Evolutionary conservation across 2,888 invertebrate genomes (phyloP).

Genomic region (Latheticus oryzae): DNA sequence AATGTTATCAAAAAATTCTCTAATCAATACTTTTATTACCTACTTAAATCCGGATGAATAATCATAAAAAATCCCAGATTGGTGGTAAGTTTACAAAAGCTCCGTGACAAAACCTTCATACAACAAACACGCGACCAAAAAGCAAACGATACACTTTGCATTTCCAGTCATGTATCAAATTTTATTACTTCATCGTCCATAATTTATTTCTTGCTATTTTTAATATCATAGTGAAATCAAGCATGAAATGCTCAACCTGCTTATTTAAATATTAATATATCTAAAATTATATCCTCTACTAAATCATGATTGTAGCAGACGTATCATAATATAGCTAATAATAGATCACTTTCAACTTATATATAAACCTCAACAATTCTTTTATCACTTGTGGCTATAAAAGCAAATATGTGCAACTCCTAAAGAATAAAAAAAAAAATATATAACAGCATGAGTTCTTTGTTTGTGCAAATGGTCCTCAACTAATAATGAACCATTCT

Average conservation of each 20-base stretch:
- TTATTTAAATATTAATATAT: neutral
- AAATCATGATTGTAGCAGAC: no score
- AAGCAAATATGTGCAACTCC: constrained; percentile 34
- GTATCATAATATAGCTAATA: no score
- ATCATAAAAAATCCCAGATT: neutral
- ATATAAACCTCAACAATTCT: no score
- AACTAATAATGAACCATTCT: constrained; percentile 35
- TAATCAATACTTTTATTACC: no score
- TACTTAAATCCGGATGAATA: no score
- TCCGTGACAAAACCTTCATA: constrained; percentile 27
- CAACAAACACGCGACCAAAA: constrained; percentile 16
- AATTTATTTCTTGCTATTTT: constrained; percentile 23
- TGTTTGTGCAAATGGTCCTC: constrained; percentile 38
- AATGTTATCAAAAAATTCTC: no score
- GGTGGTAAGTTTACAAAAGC: no score
- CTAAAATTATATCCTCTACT: no score
- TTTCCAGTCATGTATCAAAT: constrained; percentile 27
- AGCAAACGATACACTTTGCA: constrained; percentile 20
- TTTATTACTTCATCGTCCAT: constrained; percentile 27
- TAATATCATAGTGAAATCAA: constrained; percentile 15
- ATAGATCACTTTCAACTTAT: no score
- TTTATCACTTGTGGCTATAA: constrained; percentile 39
- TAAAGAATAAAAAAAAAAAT: constrained; percentile 24
- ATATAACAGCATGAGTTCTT: constrained; percentile 40
- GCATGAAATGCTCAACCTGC: constrained; percentile 16